Evolutionary conservation across 1,140 invertebrate genomes (phyloP), one percentile per base, ranked within the genome.

Genomic region (Drosophila ohnishii): DNA sequence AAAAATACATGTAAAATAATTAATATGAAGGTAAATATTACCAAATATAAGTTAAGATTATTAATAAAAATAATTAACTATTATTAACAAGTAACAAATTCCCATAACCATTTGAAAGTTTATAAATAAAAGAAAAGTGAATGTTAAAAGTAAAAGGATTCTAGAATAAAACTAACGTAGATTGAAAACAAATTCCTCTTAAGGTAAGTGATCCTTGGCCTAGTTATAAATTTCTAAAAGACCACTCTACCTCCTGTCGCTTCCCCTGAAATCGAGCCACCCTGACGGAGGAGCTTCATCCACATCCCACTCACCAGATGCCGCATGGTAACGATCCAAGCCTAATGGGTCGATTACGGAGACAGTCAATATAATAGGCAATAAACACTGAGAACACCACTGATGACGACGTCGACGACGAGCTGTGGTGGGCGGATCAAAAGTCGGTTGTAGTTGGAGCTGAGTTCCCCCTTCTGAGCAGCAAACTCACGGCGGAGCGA

Each of bases 261-360:
- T 19, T 19, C 13, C 14, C 16, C 16, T 28, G 2, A 58, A 30
- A 22, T 25, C 37, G n/a, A 45, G 2, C n/a, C 40, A 40, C 44
- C 25, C 48, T 22, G n/a, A 13, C 9, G 1, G 35, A 65, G 61
- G 10, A 34, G 22, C 14, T 34, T 34, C 64, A 47, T 50, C 28
- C 51, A 37, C 51, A 37, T 32, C 14, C 42, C 65, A 80, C 85
- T 88, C 53, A 88, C 77, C 77, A 89, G 79, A 63, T 53, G 77
- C 56, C 77, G 85, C 84, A 88, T 84, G 40, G 56, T 50, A 55
- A 47, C 32, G 34, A 47, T 42, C 42, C 16, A 42, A 50, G 55
- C 25, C 51, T 55, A 63, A 62, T 70, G 44, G 40, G 51, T 5
- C 30, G n/a, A 58, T 69, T 70, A 57, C n/a, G n/a, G 35, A 47